Percentiles rank a stretch among this genome's conserved stretches.
phyloP scores from a whole-genome alignment of 2,797 vertebrate species.

The Crocodylus rhombifer region DNA sequence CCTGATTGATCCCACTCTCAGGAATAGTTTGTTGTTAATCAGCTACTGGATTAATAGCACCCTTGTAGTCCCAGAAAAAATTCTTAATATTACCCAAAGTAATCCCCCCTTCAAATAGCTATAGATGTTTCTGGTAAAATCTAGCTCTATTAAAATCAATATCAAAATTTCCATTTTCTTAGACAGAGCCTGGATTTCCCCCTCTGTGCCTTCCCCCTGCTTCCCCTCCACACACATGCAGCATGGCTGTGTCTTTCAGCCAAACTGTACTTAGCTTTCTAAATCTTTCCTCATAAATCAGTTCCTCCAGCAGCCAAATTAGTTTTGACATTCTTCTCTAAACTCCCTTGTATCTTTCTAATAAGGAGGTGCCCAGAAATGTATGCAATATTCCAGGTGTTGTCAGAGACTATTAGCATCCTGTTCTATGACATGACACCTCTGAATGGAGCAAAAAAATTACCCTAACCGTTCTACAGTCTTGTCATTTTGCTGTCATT shows the following conservation, averaged over 20 bases:
- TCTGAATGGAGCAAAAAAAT: not conserved
- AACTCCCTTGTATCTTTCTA: not conserved
- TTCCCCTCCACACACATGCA: too few relatives aligned
- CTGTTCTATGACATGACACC: rapidly evolving
- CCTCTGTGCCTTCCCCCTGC: too few relatives aligned
- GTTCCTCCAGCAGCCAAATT: not conserved
- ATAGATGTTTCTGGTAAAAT: not conserved
- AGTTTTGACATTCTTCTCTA: not conserved
- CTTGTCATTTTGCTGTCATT: not conserved
- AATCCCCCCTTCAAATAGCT: not conserved
- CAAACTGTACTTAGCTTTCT: not conserved
- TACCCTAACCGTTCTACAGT: not conserved
- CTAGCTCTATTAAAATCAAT: not conserved
- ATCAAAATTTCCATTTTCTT: too few relatives aligned
- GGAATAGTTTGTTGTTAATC: not conserved
- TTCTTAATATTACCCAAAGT: not conserved
- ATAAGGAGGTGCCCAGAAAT: not conserved
- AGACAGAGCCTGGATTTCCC: too few relatives aligned
- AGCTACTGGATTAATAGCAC: not conserved
- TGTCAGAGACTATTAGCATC: rapidly evolving
- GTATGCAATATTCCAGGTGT: not conserved
- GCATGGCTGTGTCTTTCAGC: too few relatives aligned
- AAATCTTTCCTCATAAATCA: not conserved
- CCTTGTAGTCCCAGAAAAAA: not conserved
- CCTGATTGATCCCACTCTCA: not conserved